A percentile compares a stretch with the other conserved stretches of the same genome.
phyloP scores from a whole-genome alignment of 1,140 invertebrate genomes.

The Atopsyche davidsoni region DNA sequence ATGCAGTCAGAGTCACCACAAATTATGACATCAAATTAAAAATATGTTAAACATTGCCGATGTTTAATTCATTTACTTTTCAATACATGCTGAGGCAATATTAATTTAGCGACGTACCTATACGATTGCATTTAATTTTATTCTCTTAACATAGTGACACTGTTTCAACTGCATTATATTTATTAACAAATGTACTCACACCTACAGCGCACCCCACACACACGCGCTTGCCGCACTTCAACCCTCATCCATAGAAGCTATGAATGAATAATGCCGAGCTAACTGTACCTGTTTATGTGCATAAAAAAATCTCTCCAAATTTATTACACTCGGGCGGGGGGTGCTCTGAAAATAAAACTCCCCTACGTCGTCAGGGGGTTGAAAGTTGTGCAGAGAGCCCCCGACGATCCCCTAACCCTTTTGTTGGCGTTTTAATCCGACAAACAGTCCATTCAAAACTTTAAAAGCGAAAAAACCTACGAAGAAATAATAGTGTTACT shows the following conservation, averaged over 20 bases:
- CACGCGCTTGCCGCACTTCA: constrained; percentile 12
- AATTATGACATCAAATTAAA: too few species aligned
- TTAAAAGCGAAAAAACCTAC: constrained; percentile 28
- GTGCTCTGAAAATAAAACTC: constrained; percentile 29
- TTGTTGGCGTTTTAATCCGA: constrained; percentile 31
- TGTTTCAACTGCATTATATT: too few species aligned
- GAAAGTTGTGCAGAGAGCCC: not conserved
- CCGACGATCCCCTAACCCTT: constrained; percentile 22
- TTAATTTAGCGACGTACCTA: too few species aligned
- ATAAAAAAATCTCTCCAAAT: constrained; percentile 30
- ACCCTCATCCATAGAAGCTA: constrained; percentile 24
- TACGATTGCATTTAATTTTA: too few species aligned
- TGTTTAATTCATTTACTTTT: too few species aligned
- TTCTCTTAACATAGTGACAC: too few species aligned
- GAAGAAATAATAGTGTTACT: constrained; percentile 20
- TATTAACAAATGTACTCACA: not conserved
- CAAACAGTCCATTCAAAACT: constrained; percentile 30
- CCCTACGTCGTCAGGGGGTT: constrained; percentile 7
- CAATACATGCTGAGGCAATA: too few species aligned
- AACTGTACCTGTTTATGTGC: constrained; percentile 30
- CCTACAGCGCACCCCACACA: not conserved
- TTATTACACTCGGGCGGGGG: constrained; percentile 24
- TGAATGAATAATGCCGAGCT: constrained; percentile 30
- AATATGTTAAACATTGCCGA: too few species aligned
- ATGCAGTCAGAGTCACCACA: too few species aligned